These are phyloP conservation scores for Agrochola litura DNA, from an alignment of 2,888 invertebrate genomes.

Conservation along the genomic window DNA sequence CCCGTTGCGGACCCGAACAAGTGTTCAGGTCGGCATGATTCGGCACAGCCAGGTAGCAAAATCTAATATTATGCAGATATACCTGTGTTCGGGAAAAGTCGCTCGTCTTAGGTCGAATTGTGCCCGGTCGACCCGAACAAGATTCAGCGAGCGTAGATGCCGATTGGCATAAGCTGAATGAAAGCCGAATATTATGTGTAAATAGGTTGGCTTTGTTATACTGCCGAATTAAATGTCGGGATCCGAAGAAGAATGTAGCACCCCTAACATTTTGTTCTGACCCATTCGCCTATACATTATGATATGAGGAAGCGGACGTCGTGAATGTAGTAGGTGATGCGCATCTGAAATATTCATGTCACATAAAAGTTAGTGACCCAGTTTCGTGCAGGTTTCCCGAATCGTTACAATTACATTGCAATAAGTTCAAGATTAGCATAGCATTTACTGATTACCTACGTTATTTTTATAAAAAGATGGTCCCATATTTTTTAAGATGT, in stretches of 20 bases:
- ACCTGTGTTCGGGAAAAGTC: not conserved
- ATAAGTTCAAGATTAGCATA: constrained; percentile 1
- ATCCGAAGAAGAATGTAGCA: not conserved
- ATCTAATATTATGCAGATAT: not conserved
- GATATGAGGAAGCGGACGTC: constrained; percentile 29
- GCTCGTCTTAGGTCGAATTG: not conserved
- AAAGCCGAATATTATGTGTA: not conserved
- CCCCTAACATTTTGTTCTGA: constrained; percentile 2
- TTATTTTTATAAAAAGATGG: not conserved
- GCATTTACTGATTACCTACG: not conserved
- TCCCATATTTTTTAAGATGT: not conserved
- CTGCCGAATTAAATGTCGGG: not conserved
- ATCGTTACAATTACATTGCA: constrained; percentile 46
- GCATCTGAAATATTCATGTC: constrained; percentile 47
- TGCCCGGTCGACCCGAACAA: not conserved
- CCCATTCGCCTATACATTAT: constrained; percentile 22
- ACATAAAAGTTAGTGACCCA: constrained; percentile 38
- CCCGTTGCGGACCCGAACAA: no score
- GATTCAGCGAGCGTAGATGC: not conserved
- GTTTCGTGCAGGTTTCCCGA: constrained; percentile 39
- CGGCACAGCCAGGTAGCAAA: no score
- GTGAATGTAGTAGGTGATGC: constrained; percentile 5
- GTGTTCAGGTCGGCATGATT: no score
- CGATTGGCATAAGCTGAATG: not conserved
- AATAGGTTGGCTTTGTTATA: not conserved